Evolutionary conservation across 2,888 invertebrate species (phyloP).

Genomic region (Corythucha ciliata): DNA sequence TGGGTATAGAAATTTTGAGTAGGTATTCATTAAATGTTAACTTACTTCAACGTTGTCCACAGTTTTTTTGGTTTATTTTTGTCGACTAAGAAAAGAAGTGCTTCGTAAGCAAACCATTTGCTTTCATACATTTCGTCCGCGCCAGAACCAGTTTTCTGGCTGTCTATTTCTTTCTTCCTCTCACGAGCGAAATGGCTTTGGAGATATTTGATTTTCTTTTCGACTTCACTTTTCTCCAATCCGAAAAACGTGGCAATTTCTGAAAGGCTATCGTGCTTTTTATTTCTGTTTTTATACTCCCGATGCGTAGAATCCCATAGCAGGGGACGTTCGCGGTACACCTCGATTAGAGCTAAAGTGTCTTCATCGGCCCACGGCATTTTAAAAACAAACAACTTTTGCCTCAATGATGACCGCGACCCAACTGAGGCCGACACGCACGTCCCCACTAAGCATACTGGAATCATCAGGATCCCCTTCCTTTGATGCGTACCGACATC

Average conservation of each 20-base stretch:
- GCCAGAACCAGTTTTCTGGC: slow-evolving; percentile 13
- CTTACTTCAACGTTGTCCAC: slow-evolving; percentile 1
- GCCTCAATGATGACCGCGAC: too few relatives aligned
- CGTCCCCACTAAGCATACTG: background rate
- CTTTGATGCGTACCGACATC: slow-evolving; percentile 7
- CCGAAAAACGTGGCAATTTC: slow-evolving; percentile 24
- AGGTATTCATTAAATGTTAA: too few relatives aligned
- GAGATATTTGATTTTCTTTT: slow-evolving; percentile 26
- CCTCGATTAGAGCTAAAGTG: slow-evolving; percentile 3
- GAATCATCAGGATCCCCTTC: background rate
- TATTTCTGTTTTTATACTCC: slow-evolving; percentile 24
- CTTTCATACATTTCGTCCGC: slow-evolving; percentile 16
- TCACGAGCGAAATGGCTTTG: slow-evolving; percentile 19
- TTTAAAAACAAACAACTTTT: too few relatives aligned
- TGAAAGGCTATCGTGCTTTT: slow-evolving; percentile 22
- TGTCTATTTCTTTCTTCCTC: slow-evolving; percentile 19
- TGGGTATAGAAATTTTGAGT: too few relatives aligned
- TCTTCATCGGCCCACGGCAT: background rate
- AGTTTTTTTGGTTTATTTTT: slow-evolving; percentile 21
- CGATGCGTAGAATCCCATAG: slow-evolving; percentile 4
- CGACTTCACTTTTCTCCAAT: slow-evolving; percentile 20
- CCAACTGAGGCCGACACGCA: too few relatives aligned
- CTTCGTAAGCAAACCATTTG: slow-evolving; percentile 27
- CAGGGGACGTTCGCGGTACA: background rate
- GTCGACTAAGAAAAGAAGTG: slow-evolving; percentile 20